phyloP scores from a whole-genome alignment of 2,797 vertebrate species.

The Onychomys torridus region DNA sequence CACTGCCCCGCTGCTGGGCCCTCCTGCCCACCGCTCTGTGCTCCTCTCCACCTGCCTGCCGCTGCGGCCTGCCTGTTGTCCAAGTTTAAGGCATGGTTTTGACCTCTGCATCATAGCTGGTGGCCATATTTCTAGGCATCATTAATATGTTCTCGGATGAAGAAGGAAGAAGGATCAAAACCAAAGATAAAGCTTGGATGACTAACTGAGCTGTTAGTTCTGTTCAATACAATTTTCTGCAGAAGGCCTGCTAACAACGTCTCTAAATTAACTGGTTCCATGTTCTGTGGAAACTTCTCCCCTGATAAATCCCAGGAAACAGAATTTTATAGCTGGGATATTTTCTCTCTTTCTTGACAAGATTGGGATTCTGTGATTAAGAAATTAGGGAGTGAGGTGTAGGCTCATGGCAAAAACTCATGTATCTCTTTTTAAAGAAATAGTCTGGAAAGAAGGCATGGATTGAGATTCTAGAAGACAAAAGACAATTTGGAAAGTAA shows the following conservation, averaged over 20 bases:
- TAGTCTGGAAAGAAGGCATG: not conserved
- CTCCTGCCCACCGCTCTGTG: no score
- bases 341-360: not conserved
- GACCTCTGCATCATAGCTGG: not conserved
- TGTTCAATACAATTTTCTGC: not conserved
- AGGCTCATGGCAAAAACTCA: not conserved
- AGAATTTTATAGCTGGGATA: not conserved
- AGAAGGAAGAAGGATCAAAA: not conserved
- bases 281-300: not conserved
- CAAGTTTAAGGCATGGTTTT: not conserved
- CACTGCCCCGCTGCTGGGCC: no score
- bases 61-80: no score
- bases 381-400: not conserved
- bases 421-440: not conserved
- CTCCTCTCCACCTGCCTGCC: no score
- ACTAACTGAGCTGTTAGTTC: not conserved
- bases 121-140: not conserved
- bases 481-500: not conserved
- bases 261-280: not conserved
- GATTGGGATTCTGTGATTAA: not conserved
- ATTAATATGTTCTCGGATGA: not conserved
- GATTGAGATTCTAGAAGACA: conserved; percentile 28
- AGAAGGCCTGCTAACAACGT: not conserved
- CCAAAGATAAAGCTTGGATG: not conserved
- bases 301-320: not conserved